These are phyloP conservation scores for Pipa parva DNA, from an alignment of 2,113 vertebrate genomes.

Conservation along the genomic window DNA sequence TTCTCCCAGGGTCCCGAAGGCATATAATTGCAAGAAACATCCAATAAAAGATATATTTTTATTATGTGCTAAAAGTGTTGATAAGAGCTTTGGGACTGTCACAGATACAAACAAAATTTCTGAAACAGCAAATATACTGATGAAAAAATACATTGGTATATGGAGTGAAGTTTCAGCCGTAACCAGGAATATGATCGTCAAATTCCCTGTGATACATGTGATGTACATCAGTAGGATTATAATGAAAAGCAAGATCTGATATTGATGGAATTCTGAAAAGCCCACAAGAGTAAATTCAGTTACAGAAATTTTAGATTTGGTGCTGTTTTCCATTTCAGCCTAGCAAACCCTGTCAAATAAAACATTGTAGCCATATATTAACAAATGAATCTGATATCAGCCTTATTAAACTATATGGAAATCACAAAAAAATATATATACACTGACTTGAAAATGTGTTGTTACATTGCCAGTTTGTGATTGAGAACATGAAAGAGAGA, in stretches of 20 bases:
- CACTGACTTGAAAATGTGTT: too few relatives aligned
- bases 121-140: conserved; percentile 19
- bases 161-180: neutral
- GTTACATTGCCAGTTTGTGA: too few relatives aligned
- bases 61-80: neutral
- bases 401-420: too few relatives aligned
- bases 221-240: neutral
- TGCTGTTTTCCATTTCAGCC: too few relatives aligned
- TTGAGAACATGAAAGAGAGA: too few relatives aligned
- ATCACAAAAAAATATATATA: too few relatives aligned
- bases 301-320: too few relatives aligned
- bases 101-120: conserved; percentile 23
- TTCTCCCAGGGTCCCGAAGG: conserved; percentile 28
- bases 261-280: neutral
- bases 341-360: too few relatives aligned
- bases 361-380: too few relatives aligned
- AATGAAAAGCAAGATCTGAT: neutral
- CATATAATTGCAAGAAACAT: conserved; percentile 49
- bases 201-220: neutral
- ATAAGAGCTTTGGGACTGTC: conserved; percentile 20
- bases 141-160: conserved; percentile 40
- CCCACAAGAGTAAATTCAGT: neutral
- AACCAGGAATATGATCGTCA: neutral
- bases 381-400: too few relatives aligned
- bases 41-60: conserved; percentile 31